Conservation (phyloP, 2,797 vertebrate genomes). For the Crax fasciolata region DNA sequence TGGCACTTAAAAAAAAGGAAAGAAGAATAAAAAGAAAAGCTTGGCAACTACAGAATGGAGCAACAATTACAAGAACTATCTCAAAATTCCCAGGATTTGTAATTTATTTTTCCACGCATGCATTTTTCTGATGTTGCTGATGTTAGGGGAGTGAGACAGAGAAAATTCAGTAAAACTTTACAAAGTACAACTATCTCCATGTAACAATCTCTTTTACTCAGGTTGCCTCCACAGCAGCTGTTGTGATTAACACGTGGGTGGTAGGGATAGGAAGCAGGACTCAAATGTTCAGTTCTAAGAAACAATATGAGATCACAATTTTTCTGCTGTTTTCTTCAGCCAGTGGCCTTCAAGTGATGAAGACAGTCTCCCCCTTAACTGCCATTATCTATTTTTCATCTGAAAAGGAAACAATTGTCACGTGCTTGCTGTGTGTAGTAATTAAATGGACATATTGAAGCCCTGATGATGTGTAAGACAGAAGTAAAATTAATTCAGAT, state of each 20-base stretch:
- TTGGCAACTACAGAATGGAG: conserved; percentile 50
- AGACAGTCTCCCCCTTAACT: not conserved
- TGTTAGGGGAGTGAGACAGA: conserved; percentile 25
- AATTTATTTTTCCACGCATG: conserved; percentile 61
- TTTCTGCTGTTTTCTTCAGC: not conserved
- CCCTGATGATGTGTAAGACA: not conserved
- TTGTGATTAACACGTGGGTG: not conserved
- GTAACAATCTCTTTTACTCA: conserved; percentile 19
- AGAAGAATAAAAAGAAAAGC: conserved; percentile 19
- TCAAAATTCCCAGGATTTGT: conserved; percentile 68
- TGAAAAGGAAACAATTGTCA: no score
- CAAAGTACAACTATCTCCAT: not conserved
- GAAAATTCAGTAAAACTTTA: not conserved
- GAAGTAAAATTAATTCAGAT: not conserved
- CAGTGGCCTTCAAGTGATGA: not conserved
- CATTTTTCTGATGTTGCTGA: conserved; percentile 47
- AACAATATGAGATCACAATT: accelerated
- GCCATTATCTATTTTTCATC: not conserved
- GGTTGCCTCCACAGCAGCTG: conserved; percentile 17
- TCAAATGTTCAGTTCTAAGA: not conserved
- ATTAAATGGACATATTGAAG: no score
- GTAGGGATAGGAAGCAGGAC: not conserved
- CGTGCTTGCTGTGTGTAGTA: no score
- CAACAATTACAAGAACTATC: conserved; percentile 63
- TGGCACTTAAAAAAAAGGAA: conserved; percentile 61